Evolutionary conservation across 2,797 vertebrate species (phyloP).

Genomic region (Amblyraja radiata): DNA sequence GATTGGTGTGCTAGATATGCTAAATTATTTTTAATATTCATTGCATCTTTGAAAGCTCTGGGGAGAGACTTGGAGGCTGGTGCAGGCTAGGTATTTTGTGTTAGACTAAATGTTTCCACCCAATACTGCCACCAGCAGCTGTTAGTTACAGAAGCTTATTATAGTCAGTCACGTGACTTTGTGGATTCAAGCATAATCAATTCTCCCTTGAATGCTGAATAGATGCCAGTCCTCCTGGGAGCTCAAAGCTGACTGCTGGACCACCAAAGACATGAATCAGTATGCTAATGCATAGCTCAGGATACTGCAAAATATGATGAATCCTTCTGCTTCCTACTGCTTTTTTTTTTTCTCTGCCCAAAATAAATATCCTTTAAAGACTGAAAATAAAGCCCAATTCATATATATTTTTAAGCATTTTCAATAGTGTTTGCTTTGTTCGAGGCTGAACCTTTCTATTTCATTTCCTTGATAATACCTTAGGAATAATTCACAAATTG

Average conservation of each 20-base stretch:
- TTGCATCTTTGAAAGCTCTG: conserved; percentile 48
- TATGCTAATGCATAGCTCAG: conserved; percentile 50
- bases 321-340: conserved; percentile 13
- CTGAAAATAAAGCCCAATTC: conserved; percentile 9
- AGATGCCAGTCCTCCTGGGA: conserved; percentile 56
- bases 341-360: neutral
- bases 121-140: conserved; percentile 62
- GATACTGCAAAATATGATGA: conserved; percentile 44
- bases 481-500: neutral
- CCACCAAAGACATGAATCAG: conserved; percentile 49
- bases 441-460: neutral
- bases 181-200: conserved; percentile 51
- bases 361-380: conserved; percentile 32
- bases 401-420: neutral
- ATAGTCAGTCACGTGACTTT: conserved; percentile 59
- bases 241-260: conserved; percentile 48
- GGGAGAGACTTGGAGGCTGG: conserved; percentile 55
- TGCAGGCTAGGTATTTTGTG: conserved; percentile 44
- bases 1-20: neutral
- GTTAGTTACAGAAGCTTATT: conserved; percentile 56
- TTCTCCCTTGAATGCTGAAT: conserved; percentile 58
- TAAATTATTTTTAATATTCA: conserved; percentile 54
- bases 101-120: conserved; percentile 63
- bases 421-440: neutral
- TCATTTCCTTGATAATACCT: conserved; percentile 7